phyloP scores from a whole-genome alignment of 2,797 vertebrate genomes.

The Melanotaenia parkinsoni region DNA sequence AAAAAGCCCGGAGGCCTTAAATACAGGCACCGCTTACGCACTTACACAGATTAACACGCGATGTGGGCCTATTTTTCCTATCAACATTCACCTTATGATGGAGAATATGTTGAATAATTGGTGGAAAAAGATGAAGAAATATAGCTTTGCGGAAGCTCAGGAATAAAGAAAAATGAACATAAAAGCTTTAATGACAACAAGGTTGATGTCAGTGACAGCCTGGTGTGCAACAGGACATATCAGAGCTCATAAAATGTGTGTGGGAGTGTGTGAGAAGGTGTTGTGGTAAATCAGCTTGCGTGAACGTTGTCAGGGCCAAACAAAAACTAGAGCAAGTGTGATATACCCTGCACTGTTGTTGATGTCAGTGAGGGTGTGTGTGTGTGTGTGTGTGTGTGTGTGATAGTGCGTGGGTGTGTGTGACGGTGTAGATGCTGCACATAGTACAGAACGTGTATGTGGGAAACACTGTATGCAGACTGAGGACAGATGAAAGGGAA shows the following conservation, averaged over 20 bases:
- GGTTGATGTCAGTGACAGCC: slow-evolving; percentile 13
- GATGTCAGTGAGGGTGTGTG: slow-evolving; percentile 15
- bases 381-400: slow-evolving; percentile 21
- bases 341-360: slow-evolving; percentile 52
- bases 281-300: slow-evolving; percentile 55
- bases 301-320: slow-evolving; percentile 54
- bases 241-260: slow-evolving; percentile 29
- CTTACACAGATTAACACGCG: slow-evolving; percentile 16
- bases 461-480: slow-evolving; percentile 75
- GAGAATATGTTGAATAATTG: not conserved
- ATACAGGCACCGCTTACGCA: slow-evolving; percentile 23
- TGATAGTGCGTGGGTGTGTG: slow-evolving; percentile 37
- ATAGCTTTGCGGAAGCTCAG: slow-evolving; percentile 10
- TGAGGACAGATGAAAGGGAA: slow-evolving; percentile 71
- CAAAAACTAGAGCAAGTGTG: slow-evolving; percentile 68
- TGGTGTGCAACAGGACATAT: slow-evolving; percentile 39
- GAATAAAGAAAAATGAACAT: slow-evolving; percentile 2
- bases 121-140: slow-evolving; percentile 31
- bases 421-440: slow-evolving; percentile 61
- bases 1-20: slow-evolving; percentile 23
- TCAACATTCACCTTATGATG: not conserved
- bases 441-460: slow-evolving; percentile 67
- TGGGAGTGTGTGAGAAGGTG: slow-evolving; percentile 33
- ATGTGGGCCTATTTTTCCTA: slow-evolving; percentile 2
- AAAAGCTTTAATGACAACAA: slow-evolving; percentile 5